These are phyloP conservation scores for Platysteira castanea DNA, from an alignment of 2,113 vertebrate species.

Conservation along the genomic window DNA sequence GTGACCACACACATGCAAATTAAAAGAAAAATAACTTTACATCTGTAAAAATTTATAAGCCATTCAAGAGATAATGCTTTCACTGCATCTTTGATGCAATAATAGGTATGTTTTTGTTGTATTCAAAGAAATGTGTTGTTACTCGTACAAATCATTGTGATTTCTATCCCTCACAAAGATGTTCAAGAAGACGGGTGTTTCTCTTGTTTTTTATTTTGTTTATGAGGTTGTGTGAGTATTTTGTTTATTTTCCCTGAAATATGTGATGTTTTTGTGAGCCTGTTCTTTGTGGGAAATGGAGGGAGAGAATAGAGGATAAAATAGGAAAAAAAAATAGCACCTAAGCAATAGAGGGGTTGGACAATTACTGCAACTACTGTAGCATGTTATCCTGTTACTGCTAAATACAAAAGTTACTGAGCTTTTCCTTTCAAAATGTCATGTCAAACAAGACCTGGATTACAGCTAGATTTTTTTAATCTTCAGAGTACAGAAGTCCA, in stretches of 20 bases:
- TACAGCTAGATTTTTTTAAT: conserved; percentile 46
- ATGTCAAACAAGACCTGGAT: conserved; percentile 57
- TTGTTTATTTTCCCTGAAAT: background rate
- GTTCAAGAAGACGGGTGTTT: fast-evolving
- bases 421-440: conserved; percentile 46
- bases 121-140: background rate
- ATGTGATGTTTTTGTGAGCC: background rate
- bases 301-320: background rate
- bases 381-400: conserved; percentile 52
- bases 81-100: background rate
- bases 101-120: background rate
- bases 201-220: background rate
- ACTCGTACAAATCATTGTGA: background rate
- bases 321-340: fast-evolving
- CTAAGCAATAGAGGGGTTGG: background rate
- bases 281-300: background rate
- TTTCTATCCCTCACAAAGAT: background rate
- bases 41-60: background rate
- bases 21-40: background rate
- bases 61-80: background rate
- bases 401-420: conserved; percentile 20
- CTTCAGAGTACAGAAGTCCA: background rate
- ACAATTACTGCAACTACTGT: conserved; percentile 30
- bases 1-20: background rate
- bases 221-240: background rate